A percentile compares a stretch with the other conserved stretches of the same genome.
phyloP scores from a whole-genome alignment of 2,888 invertebrate species.

The Ethmia dodecea region DNA sequence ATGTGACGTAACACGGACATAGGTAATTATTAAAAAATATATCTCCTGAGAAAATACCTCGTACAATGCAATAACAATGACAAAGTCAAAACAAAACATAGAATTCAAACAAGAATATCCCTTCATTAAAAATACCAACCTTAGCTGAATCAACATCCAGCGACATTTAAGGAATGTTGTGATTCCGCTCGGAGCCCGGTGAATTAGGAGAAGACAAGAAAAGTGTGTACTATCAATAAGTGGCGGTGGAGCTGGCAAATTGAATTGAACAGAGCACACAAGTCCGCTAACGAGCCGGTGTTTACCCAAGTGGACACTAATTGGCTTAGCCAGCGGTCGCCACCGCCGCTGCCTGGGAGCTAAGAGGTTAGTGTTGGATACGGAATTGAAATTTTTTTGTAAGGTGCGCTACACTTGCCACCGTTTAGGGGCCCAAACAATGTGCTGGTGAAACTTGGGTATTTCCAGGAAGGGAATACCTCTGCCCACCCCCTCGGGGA shows the following conservation, averaged over 20 bases:
- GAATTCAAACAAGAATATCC: no score
- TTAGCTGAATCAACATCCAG: neutral
- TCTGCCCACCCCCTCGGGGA: no score
- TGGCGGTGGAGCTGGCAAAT: constrained; percentile 67
- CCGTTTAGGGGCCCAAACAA: no score
- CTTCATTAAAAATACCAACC: neutral
- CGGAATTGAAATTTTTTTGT: no score
- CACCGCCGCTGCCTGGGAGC: constrained; percentile 31
- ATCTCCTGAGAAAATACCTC: no score
- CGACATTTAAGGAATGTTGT: neutral
- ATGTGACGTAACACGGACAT: no score
- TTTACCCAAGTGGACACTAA: constrained; percentile 77
- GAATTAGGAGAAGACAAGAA: constrained; percentile 37
- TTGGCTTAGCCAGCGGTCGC: constrained; percentile 74
- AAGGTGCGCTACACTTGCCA: no score
- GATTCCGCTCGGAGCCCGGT: constrained; percentile 26
- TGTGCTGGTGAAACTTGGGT: no score
- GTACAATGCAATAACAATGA: no score
- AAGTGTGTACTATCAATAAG: constrained; percentile 65
- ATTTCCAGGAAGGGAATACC: no score
- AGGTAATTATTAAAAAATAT: no score
- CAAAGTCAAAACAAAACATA: no score
- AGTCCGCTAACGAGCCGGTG: constrained; percentile 75
- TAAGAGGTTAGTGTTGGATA: neutral
- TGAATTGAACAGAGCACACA: constrained; percentile 76